Conservation (phyloP, 2,888 invertebrate species). For the Apodemia zela region DNA sequence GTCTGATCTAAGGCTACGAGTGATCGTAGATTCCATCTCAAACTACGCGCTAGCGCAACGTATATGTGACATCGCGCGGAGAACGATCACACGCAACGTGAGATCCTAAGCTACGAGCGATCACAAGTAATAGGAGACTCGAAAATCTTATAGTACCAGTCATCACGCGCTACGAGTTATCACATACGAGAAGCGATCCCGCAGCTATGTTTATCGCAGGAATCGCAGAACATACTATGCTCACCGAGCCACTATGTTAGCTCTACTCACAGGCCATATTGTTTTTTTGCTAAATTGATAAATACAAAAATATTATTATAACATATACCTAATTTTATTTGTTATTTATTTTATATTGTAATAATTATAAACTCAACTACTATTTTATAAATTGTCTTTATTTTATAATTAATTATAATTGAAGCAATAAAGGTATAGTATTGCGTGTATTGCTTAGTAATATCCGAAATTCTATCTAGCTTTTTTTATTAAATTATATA, state of each 20-base stretch:
- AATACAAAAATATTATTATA: conserved; percentile 23
- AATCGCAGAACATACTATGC: conserved; percentile 20
- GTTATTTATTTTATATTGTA: conserved; percentile 19
- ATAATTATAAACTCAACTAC: conserved; percentile 20
- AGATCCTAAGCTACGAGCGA: conserved; percentile 22
- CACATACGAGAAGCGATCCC: conserved; percentile 7
- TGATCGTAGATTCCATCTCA: conserved; percentile 14
- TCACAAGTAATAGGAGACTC: conserved; percentile 17
- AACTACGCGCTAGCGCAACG: background rate
- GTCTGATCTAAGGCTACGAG: conserved; percentile 19
- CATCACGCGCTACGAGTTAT: conserved; percentile 16
- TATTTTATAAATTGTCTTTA: conserved; percentile 23
- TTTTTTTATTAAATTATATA: conserved; percentile 25
- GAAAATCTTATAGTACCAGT: conserved; percentile 18
- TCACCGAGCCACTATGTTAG: conserved; percentile 34
- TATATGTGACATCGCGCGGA: background rate
- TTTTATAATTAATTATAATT: conserved; percentile 22
- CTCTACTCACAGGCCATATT: conserved; percentile 48
- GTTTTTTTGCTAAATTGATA: conserved; percentile 25
- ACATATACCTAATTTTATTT: conserved; percentile 22
- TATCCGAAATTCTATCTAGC: conserved; percentile 21
- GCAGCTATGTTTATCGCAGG: background rate
- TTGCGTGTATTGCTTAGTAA: conserved; percentile 21
- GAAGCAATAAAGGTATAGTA: conserved; percentile 22
- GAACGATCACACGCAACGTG: conserved; percentile 5